These are phyloP conservation scores for Tridacna crocea DNA, from an alignment of 2,888 invertebrate genomes.

Conservation along the genomic window DNA sequence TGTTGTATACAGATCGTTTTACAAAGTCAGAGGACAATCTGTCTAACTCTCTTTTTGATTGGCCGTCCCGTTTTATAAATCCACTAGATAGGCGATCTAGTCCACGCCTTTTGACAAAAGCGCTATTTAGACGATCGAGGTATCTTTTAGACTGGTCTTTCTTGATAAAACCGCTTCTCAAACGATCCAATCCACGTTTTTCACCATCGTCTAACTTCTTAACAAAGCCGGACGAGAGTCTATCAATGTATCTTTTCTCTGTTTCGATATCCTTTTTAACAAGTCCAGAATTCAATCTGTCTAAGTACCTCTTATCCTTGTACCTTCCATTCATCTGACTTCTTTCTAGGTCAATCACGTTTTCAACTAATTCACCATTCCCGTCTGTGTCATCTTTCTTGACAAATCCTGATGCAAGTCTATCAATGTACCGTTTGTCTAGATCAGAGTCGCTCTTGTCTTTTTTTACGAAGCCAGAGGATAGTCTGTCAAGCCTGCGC, in stretches of 20 bases:
- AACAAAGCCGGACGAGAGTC: conserved; percentile 19
- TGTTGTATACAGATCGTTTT: conserved; percentile 14
- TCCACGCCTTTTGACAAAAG: conserved; percentile 25
- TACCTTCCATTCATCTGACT: background rate
- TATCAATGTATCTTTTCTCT: conserved; percentile 34
- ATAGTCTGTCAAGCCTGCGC: conserved; percentile 20
- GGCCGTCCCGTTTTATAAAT: conserved; percentile 19
- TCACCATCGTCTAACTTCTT: conserved; percentile 20
- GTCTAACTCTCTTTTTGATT: conserved; percentile 21
- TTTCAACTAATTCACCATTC: background rate
- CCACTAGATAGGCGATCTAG: conserved; percentile 15
- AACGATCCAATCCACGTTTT: conserved; percentile 33
- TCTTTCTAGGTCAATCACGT: background rate
- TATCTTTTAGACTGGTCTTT: conserved; percentile 25
- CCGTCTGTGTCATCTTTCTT: conserved; percentile 9
- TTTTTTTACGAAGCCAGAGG: conserved; percentile 20
- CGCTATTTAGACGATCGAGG: conserved; percentile 41
- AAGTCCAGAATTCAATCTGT: conserved; percentile 38
- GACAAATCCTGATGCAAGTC: conserved; percentile 31
- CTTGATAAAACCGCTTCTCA: conserved; percentile 36
- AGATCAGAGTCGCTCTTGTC: background rate
- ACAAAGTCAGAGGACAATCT: conserved; percentile 30
- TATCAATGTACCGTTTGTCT: conserved; percentile 27
- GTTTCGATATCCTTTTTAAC: conserved; percentile 21
- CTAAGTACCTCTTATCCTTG: conserved; percentile 29